These are phyloP conservation scores for Lepisosteus osseus DNA, from an alignment of 2,113 vertebrate species.

Conservation along the genomic window DNA sequence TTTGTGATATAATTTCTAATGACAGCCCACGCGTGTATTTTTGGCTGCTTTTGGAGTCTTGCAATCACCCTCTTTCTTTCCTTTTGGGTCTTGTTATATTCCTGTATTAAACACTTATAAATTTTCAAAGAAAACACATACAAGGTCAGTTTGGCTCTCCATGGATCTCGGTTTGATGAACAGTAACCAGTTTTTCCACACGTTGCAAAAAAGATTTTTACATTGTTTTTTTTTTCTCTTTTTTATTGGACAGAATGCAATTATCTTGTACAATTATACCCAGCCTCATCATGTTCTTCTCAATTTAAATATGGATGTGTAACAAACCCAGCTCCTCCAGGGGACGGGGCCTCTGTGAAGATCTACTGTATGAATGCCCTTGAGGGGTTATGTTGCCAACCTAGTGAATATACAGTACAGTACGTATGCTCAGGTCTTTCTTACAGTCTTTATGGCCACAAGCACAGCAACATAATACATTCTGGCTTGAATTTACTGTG, in stretches of 20 bases:
- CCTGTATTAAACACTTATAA: slow-evolving; percentile 5
- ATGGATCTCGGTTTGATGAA: slow-evolving; percentile 1
- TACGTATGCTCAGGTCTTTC: slow-evolving; percentile 4
- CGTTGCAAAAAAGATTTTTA: slow-evolving; percentile 17
- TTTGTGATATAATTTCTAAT: background rate
- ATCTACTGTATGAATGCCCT: slow-evolving; percentile 11
- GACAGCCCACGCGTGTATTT: background rate
- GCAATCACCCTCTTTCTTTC: background rate
- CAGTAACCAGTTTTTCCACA: slow-evolving; percentile 18
- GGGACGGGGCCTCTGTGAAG: slow-evolving; percentile 8
- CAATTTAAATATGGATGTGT: slow-evolving; percentile 29
- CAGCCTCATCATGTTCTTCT: slow-evolving; percentile 9
- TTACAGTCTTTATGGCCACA: background rate
- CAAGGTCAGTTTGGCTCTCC: slow-evolving; percentile 20
- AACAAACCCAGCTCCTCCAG: slow-evolving; percentile 8
- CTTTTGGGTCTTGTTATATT: slow-evolving; percentile 6
- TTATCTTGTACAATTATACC: slow-evolving; percentile 18
- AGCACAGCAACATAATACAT: background rate
- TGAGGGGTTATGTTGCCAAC: slow-evolving; percentile 11
- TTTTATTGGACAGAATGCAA: slow-evolving; percentile 24
- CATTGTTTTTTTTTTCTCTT: background rate
- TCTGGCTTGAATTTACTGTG: background rate
- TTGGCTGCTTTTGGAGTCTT: background rate
- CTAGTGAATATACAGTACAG: background rate
- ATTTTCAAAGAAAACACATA: slow-evolving; percentile 10